A percentile compares a stretch with the other conserved stretches of the same genome.
Conservation (phyloP, 2,113 vertebrate genomes). For the Myiopsitta monachus region DNA sequence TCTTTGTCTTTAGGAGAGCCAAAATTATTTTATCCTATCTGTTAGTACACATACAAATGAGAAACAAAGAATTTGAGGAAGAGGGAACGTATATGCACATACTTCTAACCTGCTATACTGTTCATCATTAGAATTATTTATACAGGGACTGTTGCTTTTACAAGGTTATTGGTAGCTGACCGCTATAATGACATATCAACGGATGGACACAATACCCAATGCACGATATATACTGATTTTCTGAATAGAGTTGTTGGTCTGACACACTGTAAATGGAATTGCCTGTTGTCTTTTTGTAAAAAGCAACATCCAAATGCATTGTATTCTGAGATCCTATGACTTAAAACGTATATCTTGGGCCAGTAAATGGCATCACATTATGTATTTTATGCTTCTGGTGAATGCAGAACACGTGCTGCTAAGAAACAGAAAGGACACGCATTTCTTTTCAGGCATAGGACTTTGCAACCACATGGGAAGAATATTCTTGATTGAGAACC, state of each 20-base stretch:
- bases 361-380: conserved; percentile 42
- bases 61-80: not conserved
- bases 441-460: conserved; percentile 76
- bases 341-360: conserved; percentile 43
- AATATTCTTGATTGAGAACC: conserved; percentile 84
- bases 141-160: not conserved
- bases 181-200: not conserved
- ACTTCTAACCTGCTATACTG: not conserved
- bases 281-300: not conserved
- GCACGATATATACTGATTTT: not conserved
- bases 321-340: not conserved
- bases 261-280: not conserved
- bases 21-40: not conserved
- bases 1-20: not conserved
- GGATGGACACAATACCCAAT: not conserved
- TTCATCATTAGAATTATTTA: not conserved
- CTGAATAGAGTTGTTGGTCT: not conserved
- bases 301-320: not conserved
- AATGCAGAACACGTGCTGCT: conserved; percentile 60
- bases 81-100: not conserved
- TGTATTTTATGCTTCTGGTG: conserved; percentile 35
- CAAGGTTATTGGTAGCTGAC: not conserved
- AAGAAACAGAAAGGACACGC: conserved; percentile 72
- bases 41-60: not conserved
- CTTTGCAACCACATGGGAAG: conserved; percentile 81